Conservation (phyloP, 37 sponge, comb jelly and placozoan genomes). For the Mnemiopsis leidyi region DNA sequence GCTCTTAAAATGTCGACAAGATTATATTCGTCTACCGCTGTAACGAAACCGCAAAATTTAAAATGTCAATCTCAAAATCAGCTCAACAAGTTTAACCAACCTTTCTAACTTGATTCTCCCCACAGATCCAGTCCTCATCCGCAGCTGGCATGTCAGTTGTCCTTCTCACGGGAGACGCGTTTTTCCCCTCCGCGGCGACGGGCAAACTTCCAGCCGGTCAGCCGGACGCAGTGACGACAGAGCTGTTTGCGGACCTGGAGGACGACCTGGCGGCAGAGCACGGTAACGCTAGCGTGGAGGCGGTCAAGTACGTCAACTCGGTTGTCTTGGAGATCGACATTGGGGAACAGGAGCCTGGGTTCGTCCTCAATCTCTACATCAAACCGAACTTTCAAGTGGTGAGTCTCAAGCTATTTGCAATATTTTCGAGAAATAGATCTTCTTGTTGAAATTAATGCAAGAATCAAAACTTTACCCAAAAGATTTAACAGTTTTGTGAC, state of each 20-base stretch:
- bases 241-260: background rate
- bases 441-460: too few relatives aligned
- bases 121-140: too few relatives aligned
- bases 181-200: background rate
- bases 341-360: background rate
- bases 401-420: too few relatives aligned
- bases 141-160: background rate
- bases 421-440: too few relatives aligned
- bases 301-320: background rate
- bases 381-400: conserved; percentile 26
- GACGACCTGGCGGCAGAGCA: background rate
- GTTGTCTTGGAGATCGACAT: conserved; percentile 4
- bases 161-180: background rate
- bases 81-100: too few relatives aligned
- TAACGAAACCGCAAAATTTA: too few relatives aligned
- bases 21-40: too few relatives aligned
- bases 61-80: too few relatives aligned
- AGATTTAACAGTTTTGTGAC: too few relatives aligned
- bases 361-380: background rate
- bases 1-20: too few relatives aligned
- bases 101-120: too few relatives aligned
- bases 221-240: background rate
- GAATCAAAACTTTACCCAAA: too few relatives aligned
- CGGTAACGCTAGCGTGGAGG: background rate
- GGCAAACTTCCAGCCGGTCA: background rate